Evolutionary conservation across 1,140 invertebrate genomes (phyloP).

Genomic region (Brachionus rotundiformis): DNA sequence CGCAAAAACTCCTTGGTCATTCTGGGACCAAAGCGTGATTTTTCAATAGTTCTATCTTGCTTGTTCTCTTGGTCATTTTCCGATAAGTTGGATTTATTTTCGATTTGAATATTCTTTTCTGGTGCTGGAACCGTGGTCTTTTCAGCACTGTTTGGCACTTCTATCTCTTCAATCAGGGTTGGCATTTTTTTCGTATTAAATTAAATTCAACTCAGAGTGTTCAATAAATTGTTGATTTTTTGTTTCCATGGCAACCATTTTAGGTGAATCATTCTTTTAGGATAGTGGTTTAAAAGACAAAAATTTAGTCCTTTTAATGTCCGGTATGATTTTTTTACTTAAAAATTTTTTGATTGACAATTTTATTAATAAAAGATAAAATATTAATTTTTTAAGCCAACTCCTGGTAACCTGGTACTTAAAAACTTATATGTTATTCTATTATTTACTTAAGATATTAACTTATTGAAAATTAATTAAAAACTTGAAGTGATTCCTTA

Average conservation of each 20-base stretch:
- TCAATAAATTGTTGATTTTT: neutral
- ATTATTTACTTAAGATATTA: neutral
- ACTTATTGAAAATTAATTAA: neutral
- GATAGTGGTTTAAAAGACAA: neutral
- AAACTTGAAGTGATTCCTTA: neutral
- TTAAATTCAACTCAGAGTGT: neutral
- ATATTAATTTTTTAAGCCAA: no score
- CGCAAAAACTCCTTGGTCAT: slow-evolving; percentile 67
- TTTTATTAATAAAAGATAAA: no score
- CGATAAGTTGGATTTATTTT: neutral
- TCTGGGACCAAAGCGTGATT: slow-evolving; percentile 53
- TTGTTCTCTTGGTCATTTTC: neutral
- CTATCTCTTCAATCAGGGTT: slow-evolving; percentile 24
- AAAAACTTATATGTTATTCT: neutral
- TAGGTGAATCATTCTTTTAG: no score
- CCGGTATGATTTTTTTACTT: no score
- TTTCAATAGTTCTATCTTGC: neutral
- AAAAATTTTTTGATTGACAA: no score
- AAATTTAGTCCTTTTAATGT: neutral
- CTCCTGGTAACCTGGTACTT: neutral
- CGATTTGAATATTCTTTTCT: neutral
- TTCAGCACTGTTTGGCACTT: neutral
- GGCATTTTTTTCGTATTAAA: neutral
- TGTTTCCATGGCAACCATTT: neutral
- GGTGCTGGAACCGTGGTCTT: neutral